Evolutionary conservation across 2,113 vertebrate species (phyloP).

Genomic region (Ceuthmochares aereus): DNA sequence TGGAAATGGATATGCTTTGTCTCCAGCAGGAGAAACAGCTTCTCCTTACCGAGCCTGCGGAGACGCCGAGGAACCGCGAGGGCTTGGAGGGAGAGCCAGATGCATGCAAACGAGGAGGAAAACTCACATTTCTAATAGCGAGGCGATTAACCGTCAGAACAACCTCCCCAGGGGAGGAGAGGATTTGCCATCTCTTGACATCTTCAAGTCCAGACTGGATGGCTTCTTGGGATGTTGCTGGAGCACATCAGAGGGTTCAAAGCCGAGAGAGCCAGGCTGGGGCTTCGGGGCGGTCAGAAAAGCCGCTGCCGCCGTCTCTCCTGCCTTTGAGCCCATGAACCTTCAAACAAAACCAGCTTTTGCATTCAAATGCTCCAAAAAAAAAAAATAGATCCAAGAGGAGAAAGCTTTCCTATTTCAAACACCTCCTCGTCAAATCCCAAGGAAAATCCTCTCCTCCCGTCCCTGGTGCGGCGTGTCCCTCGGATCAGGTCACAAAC

Average conservation of each 20-base stretch:
- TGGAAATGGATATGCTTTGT: not conserved
- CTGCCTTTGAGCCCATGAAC: not conserved
- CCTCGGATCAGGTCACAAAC: not conserved
- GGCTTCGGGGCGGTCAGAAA: not conserved
- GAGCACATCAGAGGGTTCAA: not conserved
- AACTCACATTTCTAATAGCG: not conserved
- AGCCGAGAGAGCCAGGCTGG: not conserved
- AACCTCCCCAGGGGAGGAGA: not conserved
- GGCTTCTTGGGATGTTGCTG: not conserved
- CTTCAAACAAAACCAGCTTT: not conserved
- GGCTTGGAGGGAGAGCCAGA: not conserved
- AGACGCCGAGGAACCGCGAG: not conserved
- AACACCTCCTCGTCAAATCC: not conserved
- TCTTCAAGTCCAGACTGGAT: slow-evolving; percentile 50
- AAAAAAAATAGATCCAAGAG: not conserved
- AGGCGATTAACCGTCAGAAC: slow-evolving; percentile 8
- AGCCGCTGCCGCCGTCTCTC: not conserved
- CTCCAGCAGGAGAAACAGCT: not conserved
- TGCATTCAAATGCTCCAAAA: not conserved
- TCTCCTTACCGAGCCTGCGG: not conserved
- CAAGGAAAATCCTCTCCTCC: not conserved
- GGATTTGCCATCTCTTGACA: slow-evolving; percentile 3
- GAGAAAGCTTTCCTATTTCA: not conserved
- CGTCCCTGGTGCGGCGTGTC: rapidly evolving
- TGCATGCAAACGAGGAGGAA: slow-evolving; percentile 19